phyloP scores from a whole-genome alignment of 2,888 invertebrate genomes.

The Dryobota labecula region DNA sequence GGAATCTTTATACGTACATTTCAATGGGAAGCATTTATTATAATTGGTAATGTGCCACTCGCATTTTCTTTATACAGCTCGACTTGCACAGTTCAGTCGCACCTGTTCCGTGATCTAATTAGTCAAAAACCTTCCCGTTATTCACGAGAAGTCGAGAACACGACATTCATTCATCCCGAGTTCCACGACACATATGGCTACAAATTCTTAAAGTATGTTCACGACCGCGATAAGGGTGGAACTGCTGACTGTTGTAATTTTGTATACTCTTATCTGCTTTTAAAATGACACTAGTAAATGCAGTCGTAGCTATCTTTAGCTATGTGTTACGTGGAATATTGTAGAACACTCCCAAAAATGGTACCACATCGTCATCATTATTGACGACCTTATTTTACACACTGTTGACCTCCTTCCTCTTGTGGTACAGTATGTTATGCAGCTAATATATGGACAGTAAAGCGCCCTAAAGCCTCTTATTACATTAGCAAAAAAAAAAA shows the following conservation, averaged over 20 bases:
- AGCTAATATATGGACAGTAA: not conserved
- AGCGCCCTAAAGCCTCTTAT: not conserved
- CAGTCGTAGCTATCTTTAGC: not conserved
- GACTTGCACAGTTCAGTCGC: conserved; percentile 12
- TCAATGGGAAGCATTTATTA: conserved; percentile 9
- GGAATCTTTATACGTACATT: not conserved
- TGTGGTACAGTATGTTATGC: not conserved
- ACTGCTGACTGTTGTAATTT: not conserved
- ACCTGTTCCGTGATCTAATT: conserved; percentile 42
- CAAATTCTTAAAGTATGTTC: not conserved
- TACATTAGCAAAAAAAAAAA: too few relatives aligned
- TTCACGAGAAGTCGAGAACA: conserved; percentile 1
- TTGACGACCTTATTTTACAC: not conserved
- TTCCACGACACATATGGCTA: not conserved
- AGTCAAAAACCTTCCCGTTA: conserved; percentile 37
- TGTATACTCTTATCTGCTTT: not conserved
- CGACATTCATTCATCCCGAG: conserved; percentile 5
- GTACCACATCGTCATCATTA: too few relatives aligned
- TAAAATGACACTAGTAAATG: not conserved
- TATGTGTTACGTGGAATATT: conserved; percentile 5
- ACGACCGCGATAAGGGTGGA: not conserved
- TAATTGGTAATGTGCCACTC: conserved; percentile 28
- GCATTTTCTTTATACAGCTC: conserved; percentile 12
- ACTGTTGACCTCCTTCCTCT: not conserved
- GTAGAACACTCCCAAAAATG: not conserved